phyloP scores from a whole-genome alignment of 2,888 invertebrate species.

The Andrena bucephala region DNA sequence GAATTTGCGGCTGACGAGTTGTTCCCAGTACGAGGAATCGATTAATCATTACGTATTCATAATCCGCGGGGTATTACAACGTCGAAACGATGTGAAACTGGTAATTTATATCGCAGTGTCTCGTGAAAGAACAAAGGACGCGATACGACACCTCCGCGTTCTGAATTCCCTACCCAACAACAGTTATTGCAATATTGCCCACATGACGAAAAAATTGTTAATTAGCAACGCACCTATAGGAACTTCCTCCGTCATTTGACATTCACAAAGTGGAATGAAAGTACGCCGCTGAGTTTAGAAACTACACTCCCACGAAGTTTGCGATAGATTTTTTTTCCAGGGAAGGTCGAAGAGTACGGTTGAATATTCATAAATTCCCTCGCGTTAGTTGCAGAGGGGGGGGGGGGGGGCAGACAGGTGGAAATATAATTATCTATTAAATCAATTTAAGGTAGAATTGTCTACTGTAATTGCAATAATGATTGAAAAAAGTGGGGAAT shows the following conservation, averaged over 20 bases:
- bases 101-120: not conserved
- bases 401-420: not conserved
- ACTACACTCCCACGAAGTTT: not conserved
- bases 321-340: not conserved
- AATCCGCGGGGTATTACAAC: not conserved
- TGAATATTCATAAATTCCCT: not conserved
- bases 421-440: not conserved
- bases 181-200: not conserved
- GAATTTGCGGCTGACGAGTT: constrained; percentile 27
- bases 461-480: not conserved
- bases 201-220: not conserved
- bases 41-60: constrained; percentile 23
- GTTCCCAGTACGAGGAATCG: constrained; percentile 21
- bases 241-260: not conserved
- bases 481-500: not conserved
- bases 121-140: not conserved
- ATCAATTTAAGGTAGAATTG: not conserved
- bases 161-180: not conserved
- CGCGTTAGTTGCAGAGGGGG: not conserved
- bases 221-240: not conserved
- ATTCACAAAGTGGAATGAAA: not conserved
- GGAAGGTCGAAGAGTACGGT: not conserved
- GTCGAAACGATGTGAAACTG: not conserved
- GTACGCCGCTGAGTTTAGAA: not conserved
- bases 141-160: not conserved